Evolutionary conservation across 2,113 vertebrate genomes (phyloP), one percentile per base, ranked within the genome.

Genomic region (Pantherophis guttatus): DNA sequence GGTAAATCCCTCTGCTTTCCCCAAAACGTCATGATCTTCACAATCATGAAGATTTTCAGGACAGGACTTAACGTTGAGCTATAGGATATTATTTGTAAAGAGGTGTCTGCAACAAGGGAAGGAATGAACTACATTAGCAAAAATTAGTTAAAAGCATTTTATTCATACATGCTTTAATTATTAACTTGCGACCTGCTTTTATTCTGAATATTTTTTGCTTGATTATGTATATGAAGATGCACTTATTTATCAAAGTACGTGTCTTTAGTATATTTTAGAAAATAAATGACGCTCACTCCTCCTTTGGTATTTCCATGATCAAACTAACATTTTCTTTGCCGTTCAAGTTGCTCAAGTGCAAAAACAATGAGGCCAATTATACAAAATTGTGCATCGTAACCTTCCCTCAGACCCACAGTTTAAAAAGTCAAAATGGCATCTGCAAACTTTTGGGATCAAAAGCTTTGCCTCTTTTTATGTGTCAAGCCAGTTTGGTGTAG

Each of bases 341-440:
- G 58, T 33, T 62, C n/a, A 57, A 17, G 53, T 54, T n/a, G 75
- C 26, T 10, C 19, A 75, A 23, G 21, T 50, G 48, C 5, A 12
- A 8, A n/a, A 19, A 24, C 33, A 62, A 0, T 1, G 54, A 62
- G 50, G 6, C 39, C 88, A 88, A 0, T 23, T 93, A 94, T 55
- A 87, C 81, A 19, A 15, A 94, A 23, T 62, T 93, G 62, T 87
- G 88, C 65, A 70, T 92, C 1, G 88, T 19, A 94, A 93, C 44
- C 62, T 50, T 44, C 59, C 1, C 59, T 9, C 3, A 62, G 24
- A 24, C 59, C 24, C 24, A 4, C 24, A 62, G 59, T 62, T 62
- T 57, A 70, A 70, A 7, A 33, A 15, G n/a, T 33, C 29, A 33
- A 33, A 33, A n/a, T 70, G 12, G 12, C 12, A 33, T 70, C n/a